Conservation (phyloP, 2,888 invertebrate species). For the Xanthia togata region DNA sequence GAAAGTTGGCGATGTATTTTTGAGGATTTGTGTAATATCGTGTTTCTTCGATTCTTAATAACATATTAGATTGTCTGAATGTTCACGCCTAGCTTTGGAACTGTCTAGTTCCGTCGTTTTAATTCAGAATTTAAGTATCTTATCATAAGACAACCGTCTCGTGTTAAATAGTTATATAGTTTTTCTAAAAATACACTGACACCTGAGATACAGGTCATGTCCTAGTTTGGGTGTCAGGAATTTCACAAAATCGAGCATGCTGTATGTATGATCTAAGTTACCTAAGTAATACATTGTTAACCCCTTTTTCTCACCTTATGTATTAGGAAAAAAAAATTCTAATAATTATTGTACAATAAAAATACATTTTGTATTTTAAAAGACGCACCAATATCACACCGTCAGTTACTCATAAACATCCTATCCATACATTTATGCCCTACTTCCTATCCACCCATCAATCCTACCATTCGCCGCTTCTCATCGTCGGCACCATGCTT, state of each 20-base stretch:
- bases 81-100: not conserved
- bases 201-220: no score
- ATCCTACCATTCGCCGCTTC: slow-evolving; percentile 26
- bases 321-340: no score
- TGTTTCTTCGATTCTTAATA: slow-evolving; percentile 5
- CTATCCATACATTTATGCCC: slow-evolving; percentile 12
- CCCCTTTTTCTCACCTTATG: no score
- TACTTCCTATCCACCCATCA: slow-evolving; percentile 24
- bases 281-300: no score
- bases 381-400: not conserved
- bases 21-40: not conserved
- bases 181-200: no score
- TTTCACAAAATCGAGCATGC: no score
- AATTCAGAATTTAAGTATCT: not conserved
- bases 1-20: slow-evolving; percentile 41
- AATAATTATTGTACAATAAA: not conserved
- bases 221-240: no score
- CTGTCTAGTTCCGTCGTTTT: not conserved
- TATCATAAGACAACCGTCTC: not conserved
- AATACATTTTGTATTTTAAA: not conserved
- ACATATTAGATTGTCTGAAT: not conserved
- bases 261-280: no score
- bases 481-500: slow-evolving; percentile 39
- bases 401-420: slow-evolving; percentile 11
- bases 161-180: no score